These are phyloP conservation scores for Gallinago stenura DNA, from an alignment of 2,797 vertebrate species.

Conservation along the genomic window DNA sequence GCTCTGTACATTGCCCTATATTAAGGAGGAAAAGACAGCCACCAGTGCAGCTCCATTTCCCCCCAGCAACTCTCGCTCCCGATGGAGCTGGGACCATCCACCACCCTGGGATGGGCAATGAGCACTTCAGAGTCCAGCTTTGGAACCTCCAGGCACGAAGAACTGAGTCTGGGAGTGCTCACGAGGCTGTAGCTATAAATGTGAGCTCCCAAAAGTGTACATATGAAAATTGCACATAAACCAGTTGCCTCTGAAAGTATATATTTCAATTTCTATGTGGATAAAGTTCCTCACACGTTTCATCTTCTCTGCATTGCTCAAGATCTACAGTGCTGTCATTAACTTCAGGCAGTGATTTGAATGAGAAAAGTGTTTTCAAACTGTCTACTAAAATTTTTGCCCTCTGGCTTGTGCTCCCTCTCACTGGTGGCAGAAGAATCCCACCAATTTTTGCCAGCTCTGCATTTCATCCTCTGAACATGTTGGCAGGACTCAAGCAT, in stretches of 20 bases:
- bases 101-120: neutral
- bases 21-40: neutral
- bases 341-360: neutral
- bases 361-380: neutral
- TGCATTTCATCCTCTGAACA: neutral
- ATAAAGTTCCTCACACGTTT: neutral
- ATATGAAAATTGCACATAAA: neutral
- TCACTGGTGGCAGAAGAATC: neutral
- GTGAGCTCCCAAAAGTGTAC: neutral
- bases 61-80: neutral
- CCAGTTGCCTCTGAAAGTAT: neutral
- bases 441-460: neutral
- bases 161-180: rapidly evolving
- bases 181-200: neutral
- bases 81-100: neutral
- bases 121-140: neutral
- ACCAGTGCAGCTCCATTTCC: neutral
- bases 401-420: neutral
- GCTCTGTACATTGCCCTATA: neutral
- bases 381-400: neutral
- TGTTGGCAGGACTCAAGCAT: neutral
- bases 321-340: neutral
- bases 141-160: neutral
- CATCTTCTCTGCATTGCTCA: neutral
- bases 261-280: neutral